A percentile compares a stretch with the other conserved stretches of the same genome.
phyloP scores from a whole-genome alignment of 2,113 vertebrate genomes.

The Psittacula cyanocephala region DNA sequence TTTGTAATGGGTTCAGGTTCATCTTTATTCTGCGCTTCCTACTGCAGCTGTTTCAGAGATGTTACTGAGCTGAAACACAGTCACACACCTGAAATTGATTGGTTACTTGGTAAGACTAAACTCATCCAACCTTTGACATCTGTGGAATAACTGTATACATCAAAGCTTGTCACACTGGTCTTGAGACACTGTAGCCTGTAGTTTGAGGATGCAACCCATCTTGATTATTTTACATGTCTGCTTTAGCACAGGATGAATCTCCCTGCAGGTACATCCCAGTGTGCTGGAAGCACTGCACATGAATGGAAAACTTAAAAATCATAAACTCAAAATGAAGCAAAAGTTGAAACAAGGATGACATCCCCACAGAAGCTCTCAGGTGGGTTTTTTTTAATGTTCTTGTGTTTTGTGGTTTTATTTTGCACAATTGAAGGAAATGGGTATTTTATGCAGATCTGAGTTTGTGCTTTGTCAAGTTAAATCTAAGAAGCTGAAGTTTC shows the following conservation, averaged over 20 bases:
- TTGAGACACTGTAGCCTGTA: background rate
- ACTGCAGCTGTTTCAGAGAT: background rate
- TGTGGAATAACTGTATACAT: background rate
- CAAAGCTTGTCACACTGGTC: background rate
- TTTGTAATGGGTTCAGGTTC: background rate
- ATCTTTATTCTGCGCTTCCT: background rate
- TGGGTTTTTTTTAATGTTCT: background rate
- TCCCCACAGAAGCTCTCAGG: background rate
- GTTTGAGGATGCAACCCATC: background rate
- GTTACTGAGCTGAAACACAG: background rate
- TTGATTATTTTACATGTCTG: background rate
- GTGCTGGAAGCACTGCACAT: background rate
- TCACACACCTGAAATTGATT: background rate
- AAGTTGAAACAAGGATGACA: background rate
- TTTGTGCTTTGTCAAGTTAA: background rate
- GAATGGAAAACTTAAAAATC: background rate
- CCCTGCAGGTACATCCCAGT: background rate
- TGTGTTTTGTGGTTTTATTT: background rate
- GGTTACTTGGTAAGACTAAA: background rate
- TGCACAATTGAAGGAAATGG: background rate
- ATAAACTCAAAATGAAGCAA: background rate
- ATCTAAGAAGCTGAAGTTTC: background rate
- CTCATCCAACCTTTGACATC: background rate
- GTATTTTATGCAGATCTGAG: background rate
- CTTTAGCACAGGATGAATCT: background rate